Evolutionary conservation across 2,113 vertebrate species (phyloP).

Genomic region (Pandion haliaetus): DNA sequence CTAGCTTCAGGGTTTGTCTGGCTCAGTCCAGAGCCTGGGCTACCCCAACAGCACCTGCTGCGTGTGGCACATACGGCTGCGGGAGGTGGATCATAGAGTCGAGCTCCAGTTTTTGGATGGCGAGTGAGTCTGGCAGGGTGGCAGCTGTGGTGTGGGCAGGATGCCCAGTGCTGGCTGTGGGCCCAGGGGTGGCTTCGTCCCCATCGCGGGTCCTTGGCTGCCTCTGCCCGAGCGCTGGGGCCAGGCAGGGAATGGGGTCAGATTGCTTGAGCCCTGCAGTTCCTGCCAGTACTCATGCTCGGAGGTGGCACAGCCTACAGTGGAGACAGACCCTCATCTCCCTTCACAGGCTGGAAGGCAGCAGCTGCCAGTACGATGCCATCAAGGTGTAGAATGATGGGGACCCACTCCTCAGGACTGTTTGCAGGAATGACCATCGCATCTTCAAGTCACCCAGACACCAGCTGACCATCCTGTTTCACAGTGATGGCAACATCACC

Average conservation of each 20-base stretch:
- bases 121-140: not conserved
- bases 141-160: not conserved
- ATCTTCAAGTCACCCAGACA: not conserved
- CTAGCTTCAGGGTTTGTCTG: not conserved
- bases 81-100: not conserved
- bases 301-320: not conserved
- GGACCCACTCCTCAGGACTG: not conserved
- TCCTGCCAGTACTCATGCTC: not conserved
- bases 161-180: no score
- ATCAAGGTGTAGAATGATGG: not conserved
- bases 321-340: not conserved
- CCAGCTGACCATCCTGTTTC: not conserved
- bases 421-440: not conserved
- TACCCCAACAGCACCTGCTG: not conserved
- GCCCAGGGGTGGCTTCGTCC: rapidly evolving
- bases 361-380: not conserved
- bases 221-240: not conserved
- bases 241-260: rapidly evolving
- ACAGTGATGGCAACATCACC: rapidly evolving
- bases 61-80: not conserved
- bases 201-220: rapidly evolving
- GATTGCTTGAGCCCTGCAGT: not conserved
- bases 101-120: not conserved
- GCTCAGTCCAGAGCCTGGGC: not conserved
- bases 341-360: not conserved